Percentiles rank a stretch among this genome's conserved stretches.
phyloP scores from a whole-genome alignment of 2,113 vertebrate species.

The Hucho hucho region DNA sequence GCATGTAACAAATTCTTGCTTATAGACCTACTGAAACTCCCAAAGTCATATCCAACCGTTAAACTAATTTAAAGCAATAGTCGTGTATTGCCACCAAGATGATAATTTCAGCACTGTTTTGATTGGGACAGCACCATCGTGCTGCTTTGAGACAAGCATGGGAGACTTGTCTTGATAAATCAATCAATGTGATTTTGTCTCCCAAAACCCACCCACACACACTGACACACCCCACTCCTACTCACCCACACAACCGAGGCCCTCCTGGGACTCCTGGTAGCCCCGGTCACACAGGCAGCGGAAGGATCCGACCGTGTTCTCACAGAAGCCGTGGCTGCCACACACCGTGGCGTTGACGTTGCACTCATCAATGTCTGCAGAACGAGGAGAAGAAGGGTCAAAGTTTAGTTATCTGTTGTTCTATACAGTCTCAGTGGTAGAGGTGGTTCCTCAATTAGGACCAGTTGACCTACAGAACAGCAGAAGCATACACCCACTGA shows the following conservation, averaged over 20 bases:
- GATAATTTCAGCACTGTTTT: too few species aligned
- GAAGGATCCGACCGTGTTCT: slow-evolving; percentile 90
- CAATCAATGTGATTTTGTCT: too few species aligned
- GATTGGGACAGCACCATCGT: too few species aligned
- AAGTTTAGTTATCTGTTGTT: not conserved
- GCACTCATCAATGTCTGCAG: slow-evolving; percentile 93
- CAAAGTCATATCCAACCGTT: too few species aligned
- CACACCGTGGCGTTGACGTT: slow-evolving; percentile 81
- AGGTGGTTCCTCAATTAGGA: too few species aligned
- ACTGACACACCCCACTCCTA: slow-evolving; percentile 3
- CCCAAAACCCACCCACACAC: not conserved
- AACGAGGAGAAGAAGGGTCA: slow-evolving; percentile 10
- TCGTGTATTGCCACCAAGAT: too few species aligned
- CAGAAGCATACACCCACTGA: not conserved
- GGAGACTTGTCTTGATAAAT: too few species aligned
- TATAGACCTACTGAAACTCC: too few species aligned
- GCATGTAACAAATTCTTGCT: too few species aligned
- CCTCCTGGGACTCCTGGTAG: slow-evolving; percentile 84
- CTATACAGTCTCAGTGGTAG: not conserved
- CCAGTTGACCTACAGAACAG: too few species aligned
- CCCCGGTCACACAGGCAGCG: slow-evolving; percentile 92
- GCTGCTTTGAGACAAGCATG: too few species aligned
- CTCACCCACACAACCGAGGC: slow-evolving; percentile 88
- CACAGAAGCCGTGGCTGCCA: slow-evolving; percentile 86
- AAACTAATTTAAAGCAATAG: too few species aligned